Evolutionary conservation across 1,140 invertebrate species (phyloP).

Genomic region (Halesus radiatus): DNA sequence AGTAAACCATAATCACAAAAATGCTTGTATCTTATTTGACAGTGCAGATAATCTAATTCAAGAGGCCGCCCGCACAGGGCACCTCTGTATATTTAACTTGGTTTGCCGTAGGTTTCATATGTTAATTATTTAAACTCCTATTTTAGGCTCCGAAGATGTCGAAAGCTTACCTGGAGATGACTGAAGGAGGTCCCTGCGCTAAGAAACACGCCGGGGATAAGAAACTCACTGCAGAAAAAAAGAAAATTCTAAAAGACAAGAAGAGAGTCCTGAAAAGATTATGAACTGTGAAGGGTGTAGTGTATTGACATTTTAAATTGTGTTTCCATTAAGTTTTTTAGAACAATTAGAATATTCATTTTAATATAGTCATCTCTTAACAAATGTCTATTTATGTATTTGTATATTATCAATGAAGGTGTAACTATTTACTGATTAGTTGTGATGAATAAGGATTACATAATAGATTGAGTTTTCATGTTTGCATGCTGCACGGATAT

Average conservation of each 20-base stretch:
- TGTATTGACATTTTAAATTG: slow-evolving; percentile 33
- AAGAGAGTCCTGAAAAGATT: slow-evolving; percentile 90
- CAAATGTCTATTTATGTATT: slow-evolving; percentile 26
- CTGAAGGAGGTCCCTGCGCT: slow-evolving; percentile 76
- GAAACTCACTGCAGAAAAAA: slow-evolving; percentile 83
- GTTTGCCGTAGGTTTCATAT: no score
- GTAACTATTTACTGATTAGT: slow-evolving; percentile 1
- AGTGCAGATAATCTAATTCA: no score
- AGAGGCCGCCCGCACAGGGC: no score
- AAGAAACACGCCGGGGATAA: slow-evolving; percentile 90
- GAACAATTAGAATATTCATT: slow-evolving; percentile 29
- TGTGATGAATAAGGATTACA: background rate
- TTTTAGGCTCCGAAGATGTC: slow-evolving; percentile 65
- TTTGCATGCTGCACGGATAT: background rate
- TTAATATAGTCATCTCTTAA: slow-evolving; percentile 23
- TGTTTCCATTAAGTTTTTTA: slow-evolving; percentile 43
- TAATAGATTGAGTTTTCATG: no score
- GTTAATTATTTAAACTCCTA: background rate
- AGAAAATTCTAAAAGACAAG: slow-evolving; percentile 85
- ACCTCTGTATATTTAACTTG: no score
- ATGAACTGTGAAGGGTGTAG: slow-evolving; percentile 70
- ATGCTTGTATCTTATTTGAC: no score
- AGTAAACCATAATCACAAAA: no score
- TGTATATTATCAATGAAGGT: slow-evolving; percentile 15
- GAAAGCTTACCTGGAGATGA: slow-evolving; percentile 63